These are phyloP conservation scores for Poecilia gillii DNA, from an alignment of 2,797 vertebrate species.

Conservation along the genomic window DNA sequence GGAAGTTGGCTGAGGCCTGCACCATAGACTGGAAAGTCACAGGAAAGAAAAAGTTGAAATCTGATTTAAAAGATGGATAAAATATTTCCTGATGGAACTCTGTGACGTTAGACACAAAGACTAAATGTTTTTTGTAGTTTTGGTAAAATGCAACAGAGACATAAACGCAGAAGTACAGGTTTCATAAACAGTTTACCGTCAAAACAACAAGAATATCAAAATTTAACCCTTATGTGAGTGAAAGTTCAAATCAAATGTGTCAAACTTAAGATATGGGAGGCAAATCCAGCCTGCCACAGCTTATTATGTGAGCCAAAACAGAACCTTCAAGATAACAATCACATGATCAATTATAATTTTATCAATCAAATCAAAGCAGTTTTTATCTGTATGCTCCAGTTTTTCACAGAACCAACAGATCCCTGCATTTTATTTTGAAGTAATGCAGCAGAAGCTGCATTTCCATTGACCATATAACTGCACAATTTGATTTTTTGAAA, in stretches of 20 bases:
- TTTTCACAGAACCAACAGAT: too few species aligned
- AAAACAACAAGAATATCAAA: not conserved
- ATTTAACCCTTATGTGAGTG: not conserved
- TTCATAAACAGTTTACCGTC: not conserved
- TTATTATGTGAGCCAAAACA: too few species aligned
- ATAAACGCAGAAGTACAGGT: not conserved
- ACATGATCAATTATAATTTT: too few species aligned
- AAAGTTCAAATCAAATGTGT: not conserved
- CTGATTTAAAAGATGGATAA: not conserved
- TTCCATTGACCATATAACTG: too few species aligned
- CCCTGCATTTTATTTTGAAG: too few species aligned
- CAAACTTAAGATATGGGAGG: too few species aligned
- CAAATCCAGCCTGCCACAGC: too few species aligned
- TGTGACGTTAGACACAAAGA: not conserved
- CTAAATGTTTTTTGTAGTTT: not conserved
- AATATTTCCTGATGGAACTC: not conserved
- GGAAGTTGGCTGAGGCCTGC: slow-evolving; percentile 64
- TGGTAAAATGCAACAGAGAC: not conserved
- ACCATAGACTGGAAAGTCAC: slow-evolving; percentile 64
- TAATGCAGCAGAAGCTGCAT: too few species aligned
- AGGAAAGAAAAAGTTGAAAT: slow-evolving; percentile 18
- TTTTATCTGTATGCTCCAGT: too few species aligned
- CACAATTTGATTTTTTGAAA: too few species aligned
- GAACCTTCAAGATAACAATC: too few species aligned
- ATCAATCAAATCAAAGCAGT: too few species aligned